These are phyloP conservation scores for Aplysia californica DNA, from an alignment of 1,140 invertebrate genomes.

Conservation along the genomic window DNA sequence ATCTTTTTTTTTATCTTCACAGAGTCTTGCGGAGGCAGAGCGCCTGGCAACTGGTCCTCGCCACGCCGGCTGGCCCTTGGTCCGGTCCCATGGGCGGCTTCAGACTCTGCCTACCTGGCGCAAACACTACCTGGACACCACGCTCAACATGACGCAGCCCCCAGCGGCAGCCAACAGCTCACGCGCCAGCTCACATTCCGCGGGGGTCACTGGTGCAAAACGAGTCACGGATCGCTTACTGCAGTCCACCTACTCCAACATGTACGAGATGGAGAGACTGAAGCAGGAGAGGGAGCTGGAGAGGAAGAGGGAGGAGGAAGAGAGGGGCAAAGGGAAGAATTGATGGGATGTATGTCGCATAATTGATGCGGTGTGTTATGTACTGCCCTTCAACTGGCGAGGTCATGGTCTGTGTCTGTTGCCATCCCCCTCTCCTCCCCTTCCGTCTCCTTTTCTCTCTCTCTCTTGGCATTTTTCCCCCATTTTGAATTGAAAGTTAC, in stretches of 20 bases:
- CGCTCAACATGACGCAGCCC: background rate
- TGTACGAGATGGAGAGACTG: background rate
- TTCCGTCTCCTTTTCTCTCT: too few relatives aligned
- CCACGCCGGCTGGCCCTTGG: background rate
- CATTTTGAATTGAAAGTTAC: too few relatives aligned
- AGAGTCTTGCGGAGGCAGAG: constrained; percentile 53
- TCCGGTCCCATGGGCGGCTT: background rate
- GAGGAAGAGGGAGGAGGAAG: background rate
- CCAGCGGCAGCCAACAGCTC: too few relatives aligned
- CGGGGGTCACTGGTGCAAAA: background rate
- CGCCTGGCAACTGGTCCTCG: constrained; percentile 34
- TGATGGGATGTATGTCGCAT: too few relatives aligned
- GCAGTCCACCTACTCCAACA: background rate
- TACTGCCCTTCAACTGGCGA: too few relatives aligned
- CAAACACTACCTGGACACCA: background rate
- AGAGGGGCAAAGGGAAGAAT: too few relatives aligned
- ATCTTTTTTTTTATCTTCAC: too few relatives aligned
- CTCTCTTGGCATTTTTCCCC: too few relatives aligned
- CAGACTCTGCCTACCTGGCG: background rate
- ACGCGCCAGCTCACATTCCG: background rate
- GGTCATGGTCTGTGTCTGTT: too few relatives aligned
- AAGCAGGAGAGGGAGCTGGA: background rate
- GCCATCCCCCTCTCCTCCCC: too few relatives aligned
- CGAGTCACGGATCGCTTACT: background rate
- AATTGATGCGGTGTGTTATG: too few relatives aligned